Evolutionary conservation across 2,888 invertebrate species (phyloP).

Genomic region (Phortica magna): DNA sequence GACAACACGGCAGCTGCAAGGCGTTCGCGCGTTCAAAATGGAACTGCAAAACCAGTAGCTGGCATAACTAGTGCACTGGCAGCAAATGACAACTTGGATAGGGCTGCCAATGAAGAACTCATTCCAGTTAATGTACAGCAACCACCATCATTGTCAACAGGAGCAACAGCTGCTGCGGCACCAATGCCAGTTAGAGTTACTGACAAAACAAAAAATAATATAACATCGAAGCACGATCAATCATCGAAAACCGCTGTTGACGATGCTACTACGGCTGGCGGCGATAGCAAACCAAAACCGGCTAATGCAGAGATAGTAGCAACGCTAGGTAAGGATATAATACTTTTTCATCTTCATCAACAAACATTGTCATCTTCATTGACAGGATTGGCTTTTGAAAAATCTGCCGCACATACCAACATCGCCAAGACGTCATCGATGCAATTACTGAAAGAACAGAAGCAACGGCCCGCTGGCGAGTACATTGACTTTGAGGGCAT

Average conservation of each 20-base stretch:
- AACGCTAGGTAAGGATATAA: conserved; percentile 22
- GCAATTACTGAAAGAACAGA: conserved; percentile 63
- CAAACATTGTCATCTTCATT: conserved; percentile 51
- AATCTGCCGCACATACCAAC: conserved; percentile 51
- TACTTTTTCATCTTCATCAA: conserved; percentile 44
- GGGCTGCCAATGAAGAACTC: conserved; percentile 59
- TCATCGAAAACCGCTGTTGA: conserved; percentile 50
- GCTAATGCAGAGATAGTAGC: conserved; percentile 55
- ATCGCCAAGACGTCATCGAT: conserved; percentile 37
- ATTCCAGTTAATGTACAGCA: conserved; percentile 68
- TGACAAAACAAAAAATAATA: conserved; percentile 24
- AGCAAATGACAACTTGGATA: conserved; percentile 67
- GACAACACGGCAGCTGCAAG: conserved; percentile 62
- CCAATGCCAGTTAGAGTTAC: not conserved
- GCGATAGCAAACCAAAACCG: conserved; percentile 50
- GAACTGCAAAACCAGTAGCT: conserved; percentile 50
- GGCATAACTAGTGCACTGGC: conserved; percentile 58
- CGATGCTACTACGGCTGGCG: conserved; percentile 49
- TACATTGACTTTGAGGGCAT: conserved; percentile 51
- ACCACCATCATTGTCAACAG: conserved; percentile 71
- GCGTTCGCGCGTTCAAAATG: conserved; percentile 73
- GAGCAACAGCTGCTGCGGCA: conserved; percentile 39
- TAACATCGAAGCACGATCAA: conserved; percentile 55
- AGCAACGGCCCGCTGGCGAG: conserved; percentile 56
- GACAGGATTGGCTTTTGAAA: conserved; percentile 45